Evolutionary conservation across 2,888 invertebrate genomes (phyloP).

Genomic region (Aspidiotus rigidus): DNA sequence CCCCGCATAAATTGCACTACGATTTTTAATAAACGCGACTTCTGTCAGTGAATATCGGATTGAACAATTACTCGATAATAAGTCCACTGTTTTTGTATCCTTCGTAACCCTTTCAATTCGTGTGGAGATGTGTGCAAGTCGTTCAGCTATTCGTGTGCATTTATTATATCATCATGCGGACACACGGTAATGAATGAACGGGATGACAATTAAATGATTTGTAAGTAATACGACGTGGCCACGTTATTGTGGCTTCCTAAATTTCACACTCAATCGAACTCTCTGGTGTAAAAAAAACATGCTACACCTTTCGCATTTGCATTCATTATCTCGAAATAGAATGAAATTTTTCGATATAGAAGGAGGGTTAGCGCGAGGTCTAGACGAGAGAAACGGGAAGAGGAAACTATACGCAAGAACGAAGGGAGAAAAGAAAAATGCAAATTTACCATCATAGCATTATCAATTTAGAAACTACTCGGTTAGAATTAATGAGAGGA

Average conservation of each 20-base stretch:
- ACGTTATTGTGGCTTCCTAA: conserved; percentile 6
- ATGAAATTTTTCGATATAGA: not conserved
- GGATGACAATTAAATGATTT: not conserved
- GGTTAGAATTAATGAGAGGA: conserved; percentile 2
- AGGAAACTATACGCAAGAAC: not conserved
- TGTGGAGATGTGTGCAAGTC: no score
- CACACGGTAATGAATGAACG: not conserved
- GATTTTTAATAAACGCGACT: no score
- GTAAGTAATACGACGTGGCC: not conserved
- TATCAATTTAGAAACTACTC: not conserved
- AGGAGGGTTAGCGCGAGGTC: not conserved
- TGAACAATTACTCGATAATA: no score
- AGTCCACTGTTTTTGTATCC: no score
- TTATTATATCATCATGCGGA: no score
- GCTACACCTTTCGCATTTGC: no score
- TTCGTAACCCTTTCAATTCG: no score
- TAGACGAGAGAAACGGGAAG: no score
- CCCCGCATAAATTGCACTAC: no score
- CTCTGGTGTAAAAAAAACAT: conserved; percentile 11
- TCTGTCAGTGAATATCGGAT: no score
- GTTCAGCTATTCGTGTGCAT: no score
- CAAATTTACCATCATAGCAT: not conserved
- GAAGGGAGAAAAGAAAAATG: not conserved
- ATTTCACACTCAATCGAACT: conserved; percentile 32
- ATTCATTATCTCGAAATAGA: not conserved